Evolutionary conservation across 35 echinoderm and acorn worm genomes (phyloP), one percentile per base, ranked within the genome.

Genomic region (Eucidaris tribuloides): DNA sequence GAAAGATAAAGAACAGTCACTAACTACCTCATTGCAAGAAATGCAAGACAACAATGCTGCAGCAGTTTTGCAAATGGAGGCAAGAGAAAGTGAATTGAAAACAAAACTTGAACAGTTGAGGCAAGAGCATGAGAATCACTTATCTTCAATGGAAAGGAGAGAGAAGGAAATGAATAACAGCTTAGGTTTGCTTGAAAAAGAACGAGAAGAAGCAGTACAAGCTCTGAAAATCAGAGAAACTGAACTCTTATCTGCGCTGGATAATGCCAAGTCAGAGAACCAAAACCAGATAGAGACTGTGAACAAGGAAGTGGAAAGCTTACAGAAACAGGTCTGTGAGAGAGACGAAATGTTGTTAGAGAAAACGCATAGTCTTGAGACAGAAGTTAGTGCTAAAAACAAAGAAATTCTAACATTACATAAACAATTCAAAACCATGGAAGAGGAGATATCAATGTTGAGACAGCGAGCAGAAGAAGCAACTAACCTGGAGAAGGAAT

Each of bases 381-480:
- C 88, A 5, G 93, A 91, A 80, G 84, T 93, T 19, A 93, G 91
- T 88, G 65, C 84, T 33, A 93, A 88, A 46, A 93, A 93, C 56
- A 93, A 93, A 60, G 91, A 93, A 52, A 85, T 93, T 40, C 61
- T 93, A n/a, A 30, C 50, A 27, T 56, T 86, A 11, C 91, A 96
- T 83, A 78, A 90, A 77, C 24, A 88, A 65, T 68, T 65, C 24
- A 58, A 81, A 24, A 80, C 29, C 39, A 44, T 65, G 22, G 42
- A 43, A 27, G 78, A 23, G 17, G 36, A 20, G 19, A 76, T 17
- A 38, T 20, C 35, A 76, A 76, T 13, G 70, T 42, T 23, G n/a
- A 19, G 36, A 23, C 5, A 76, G 70, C 7, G 40, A 6, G 7
- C 70, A 18, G 37, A 0, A 0, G 70, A 76, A 76, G 25, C n/a